A percentile compares a stretch with the other conserved stretches of the same genome.
Conservation (phyloP, 2,888 invertebrate species). For the Allophyes oxyacanthae region DNA sequence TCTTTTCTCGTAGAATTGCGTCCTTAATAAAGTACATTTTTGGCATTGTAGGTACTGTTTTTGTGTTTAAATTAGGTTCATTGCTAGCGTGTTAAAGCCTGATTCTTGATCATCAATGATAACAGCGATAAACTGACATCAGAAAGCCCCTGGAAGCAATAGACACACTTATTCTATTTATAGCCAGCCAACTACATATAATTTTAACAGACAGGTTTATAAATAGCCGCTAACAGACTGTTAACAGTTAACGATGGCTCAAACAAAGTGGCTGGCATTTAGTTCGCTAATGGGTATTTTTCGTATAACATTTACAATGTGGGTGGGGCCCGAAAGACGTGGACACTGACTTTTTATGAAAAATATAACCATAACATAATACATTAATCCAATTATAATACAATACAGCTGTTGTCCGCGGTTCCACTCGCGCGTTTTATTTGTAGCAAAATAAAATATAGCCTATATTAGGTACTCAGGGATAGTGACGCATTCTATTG, state of each 20-base stretch:
- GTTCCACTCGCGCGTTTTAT: too few relatives aligned
- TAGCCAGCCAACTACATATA: slow-evolving; percentile 39
- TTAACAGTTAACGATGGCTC: slow-evolving; percentile 71
- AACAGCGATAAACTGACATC: slow-evolving; percentile 34
- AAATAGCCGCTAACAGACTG: slow-evolving; percentile 56
- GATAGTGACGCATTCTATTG: too few relatives aligned
- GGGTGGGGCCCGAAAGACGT: slow-evolving; percentile 38
- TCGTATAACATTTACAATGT: slow-evolving; percentile 61
- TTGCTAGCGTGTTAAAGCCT: slow-evolving; percentile 13
- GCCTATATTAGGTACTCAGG: too few relatives aligned
- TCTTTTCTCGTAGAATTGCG: slow-evolving; percentile 7
- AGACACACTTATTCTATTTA: slow-evolving; percentile 31
- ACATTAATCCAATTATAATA: too few relatives aligned
- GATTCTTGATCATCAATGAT: slow-evolving; percentile 33
- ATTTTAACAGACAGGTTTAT: slow-evolving; percentile 58
- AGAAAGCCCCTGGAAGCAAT: slow-evolving; percentile 19
- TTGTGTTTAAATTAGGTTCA: slow-evolving; percentile 15
- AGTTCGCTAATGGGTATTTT: slow-evolving; percentile 70
- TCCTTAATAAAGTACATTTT: neutral
- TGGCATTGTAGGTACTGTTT: slow-evolving; percentile 1
- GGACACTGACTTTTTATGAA: slow-evolving; percentile 1
- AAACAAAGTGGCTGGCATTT: slow-evolving; percentile 73
- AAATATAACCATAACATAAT: too few relatives aligned
- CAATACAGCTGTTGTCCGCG: too few relatives aligned
- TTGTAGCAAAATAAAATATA: too few relatives aligned